Conservation (phyloP, 2,797 vertebrate species). For the Natrix natrix region DNA sequence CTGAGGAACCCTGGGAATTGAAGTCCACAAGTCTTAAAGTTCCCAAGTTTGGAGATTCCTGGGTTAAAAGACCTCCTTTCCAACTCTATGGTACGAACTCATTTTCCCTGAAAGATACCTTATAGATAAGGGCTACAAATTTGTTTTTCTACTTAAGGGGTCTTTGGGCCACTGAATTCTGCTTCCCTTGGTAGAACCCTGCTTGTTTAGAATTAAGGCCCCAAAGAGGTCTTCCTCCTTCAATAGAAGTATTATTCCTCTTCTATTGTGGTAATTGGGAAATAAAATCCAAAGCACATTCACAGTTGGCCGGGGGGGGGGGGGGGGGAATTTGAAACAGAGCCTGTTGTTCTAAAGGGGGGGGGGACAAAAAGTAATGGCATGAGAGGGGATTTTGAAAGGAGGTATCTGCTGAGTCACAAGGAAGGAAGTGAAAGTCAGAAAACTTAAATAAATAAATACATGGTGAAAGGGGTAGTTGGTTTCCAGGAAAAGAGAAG, state of each 20-base stretch:
- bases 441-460: slow-evolving; percentile 27
- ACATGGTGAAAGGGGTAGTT: slow-evolving; percentile 44
- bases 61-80: neutral
- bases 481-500: slow-evolving; percentile 56
- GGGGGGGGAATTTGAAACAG: slow-evolving; percentile 56
- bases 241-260: slow-evolving; percentile 36
- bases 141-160: neutral
- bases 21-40: too few species aligned
- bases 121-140: neutral
- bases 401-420: slow-evolving; percentile 30
- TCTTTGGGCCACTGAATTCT: neutral
- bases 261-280: slow-evolving; percentile 29
- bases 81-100: too few species aligned
- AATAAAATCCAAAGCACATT: slow-evolving; percentile 42
- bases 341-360: slow-evolving; percentile 14
- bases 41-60: too few species aligned
- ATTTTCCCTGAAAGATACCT: neutral
- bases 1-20: too few species aligned
- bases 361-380: slow-evolving; percentile 37
- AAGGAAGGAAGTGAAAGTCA: slow-evolving; percentile 59
- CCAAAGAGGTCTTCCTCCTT: slow-evolving; percentile 5
- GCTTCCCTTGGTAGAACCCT: neutral
- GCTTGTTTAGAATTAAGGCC: neutral
- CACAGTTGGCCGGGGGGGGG: slow-evolving; percentile 17
- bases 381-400: slow-evolving; percentile 48